These are phyloP conservation scores for Pagetopsis macropterus DNA, from an alignment of 2,797 vertebrate species.

Conservation along the genomic window DNA sequence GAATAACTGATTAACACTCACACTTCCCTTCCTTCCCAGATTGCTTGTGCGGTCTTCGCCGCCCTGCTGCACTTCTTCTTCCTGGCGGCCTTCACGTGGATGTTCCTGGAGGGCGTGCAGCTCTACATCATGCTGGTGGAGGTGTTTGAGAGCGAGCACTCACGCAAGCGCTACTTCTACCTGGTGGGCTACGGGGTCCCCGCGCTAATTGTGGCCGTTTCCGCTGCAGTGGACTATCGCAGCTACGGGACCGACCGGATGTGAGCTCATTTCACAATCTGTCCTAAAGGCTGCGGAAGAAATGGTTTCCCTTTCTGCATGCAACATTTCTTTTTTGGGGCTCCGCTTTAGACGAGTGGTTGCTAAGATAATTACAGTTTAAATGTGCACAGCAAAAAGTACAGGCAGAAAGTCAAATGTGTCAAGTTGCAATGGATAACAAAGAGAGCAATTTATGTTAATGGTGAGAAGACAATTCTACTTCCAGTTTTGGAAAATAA, in stretches of 20 bases:
- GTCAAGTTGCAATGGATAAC: neutral
- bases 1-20: constrained; percentile 5
- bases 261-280: constrained; percentile 83
- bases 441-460: neutral
- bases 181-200: constrained; percentile 95
- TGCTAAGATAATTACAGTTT: no score
- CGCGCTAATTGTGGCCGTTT: constrained; percentile 93
- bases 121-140: constrained; percentile 99
- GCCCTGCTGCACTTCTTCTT: constrained; percentile 99
- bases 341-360: no score
- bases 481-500: neutral
- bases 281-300: neutral
- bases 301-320: neutral
- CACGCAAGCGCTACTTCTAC: constrained; percentile 94
- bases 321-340: neutral
- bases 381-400: no score
- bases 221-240: constrained; percentile 94
- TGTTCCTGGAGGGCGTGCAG: constrained; percentile 98
- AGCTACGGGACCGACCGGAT: constrained; percentile 97
- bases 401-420: neutral
- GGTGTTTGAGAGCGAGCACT: constrained; percentile 97
- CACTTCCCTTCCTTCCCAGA: constrained; percentile 76
- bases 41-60: constrained; percentile 95
- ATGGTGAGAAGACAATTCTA: neutral
- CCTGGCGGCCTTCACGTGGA: constrained; percentile 98